phyloP scores from a whole-genome alignment of 1,140 invertebrate species.

The Papilio xuthus region DNA sequence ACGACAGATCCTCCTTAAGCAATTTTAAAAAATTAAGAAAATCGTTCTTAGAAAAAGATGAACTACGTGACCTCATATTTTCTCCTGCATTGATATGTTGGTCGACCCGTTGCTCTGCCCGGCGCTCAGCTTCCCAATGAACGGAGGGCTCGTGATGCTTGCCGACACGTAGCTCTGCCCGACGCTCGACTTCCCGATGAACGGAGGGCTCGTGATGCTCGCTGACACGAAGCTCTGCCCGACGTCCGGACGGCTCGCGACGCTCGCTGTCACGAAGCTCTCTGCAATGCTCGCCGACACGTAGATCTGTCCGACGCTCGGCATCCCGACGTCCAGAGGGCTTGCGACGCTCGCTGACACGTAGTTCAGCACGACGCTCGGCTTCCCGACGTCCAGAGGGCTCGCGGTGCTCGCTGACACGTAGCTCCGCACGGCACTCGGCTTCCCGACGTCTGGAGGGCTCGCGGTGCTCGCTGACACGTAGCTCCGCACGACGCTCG shows the following conservation, averaged over 20 bases:
- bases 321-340: no score
- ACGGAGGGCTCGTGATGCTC: not conserved
- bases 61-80: conserved; percentile 41
- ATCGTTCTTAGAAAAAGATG: conserved; percentile 42
- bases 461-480: no score
- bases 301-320: no score
- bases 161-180: conserved; percentile 5
- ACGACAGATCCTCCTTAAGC: conserved; percentile 27
- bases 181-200: conserved; percentile 6
- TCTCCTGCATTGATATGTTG: not conserved
- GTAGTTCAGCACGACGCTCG: no score
- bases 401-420: no score
- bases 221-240: not conserved
- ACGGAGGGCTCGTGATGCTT: not conserved
- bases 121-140: not conserved
- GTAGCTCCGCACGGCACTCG: no score
- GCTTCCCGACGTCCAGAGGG: no score
- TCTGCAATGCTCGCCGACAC: no score
- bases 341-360: no score
- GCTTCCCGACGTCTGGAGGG: no score
- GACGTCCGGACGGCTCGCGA: not conserved
- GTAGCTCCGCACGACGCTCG: no score
- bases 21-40: conserved; percentile 41
- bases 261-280: conserved; percentile 4
- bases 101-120: not conserved